Evolutionary conservation across 2,797 vertebrate genomes (phyloP).

Genomic region (Petrocephalus sullivani): DNA sequence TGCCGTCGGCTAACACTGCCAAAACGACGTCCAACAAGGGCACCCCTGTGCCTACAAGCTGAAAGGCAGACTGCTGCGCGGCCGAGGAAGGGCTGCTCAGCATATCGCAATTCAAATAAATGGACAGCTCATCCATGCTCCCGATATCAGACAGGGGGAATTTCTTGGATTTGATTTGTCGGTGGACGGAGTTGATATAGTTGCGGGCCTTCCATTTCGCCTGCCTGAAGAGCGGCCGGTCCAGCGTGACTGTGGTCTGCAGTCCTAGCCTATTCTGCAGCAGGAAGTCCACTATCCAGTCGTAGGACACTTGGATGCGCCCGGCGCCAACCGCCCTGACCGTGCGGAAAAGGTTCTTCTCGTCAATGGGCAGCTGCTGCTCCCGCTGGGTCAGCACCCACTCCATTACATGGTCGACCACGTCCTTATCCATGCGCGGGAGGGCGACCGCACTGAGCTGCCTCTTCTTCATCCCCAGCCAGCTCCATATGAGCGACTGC

Average conservation of each 20-base stretch:
- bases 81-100: constrained; percentile 48
- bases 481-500: constrained; percentile 54
- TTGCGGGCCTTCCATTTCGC: constrained; percentile 50
- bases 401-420: constrained; percentile 65
- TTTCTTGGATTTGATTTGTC: constrained; percentile 57
- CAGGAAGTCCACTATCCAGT: constrained; percentile 78
- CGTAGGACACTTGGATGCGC: constrained; percentile 55
- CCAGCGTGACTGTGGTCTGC: constrained; percentile 51
- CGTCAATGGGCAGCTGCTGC: constrained; percentile 73
- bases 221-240: constrained; percentile 53
- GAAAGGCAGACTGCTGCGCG: constrained; percentile 60
- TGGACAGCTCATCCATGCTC: constrained; percentile 76
- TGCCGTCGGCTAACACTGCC: constrained; percentile 71
- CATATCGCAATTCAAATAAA: constrained; percentile 68
- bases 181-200: constrained; percentile 62
- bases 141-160: constrained; percentile 62
- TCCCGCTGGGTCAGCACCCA: constrained; percentile 78
- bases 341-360: constrained; percentile 69
- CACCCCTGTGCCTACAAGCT: constrained; percentile 60
- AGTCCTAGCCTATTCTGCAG: constrained; percentile 68
- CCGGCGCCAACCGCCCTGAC: constrained; percentile 57
- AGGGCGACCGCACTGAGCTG: constrained; percentile 30
- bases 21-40: constrained; percentile 72
- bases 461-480: constrained; percentile 44
- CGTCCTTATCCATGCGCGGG: constrained; percentile 42